Evolutionary conservation across 2,888 invertebrate species (phyloP).

Genomic region (Nomada lathburiana): DNA sequence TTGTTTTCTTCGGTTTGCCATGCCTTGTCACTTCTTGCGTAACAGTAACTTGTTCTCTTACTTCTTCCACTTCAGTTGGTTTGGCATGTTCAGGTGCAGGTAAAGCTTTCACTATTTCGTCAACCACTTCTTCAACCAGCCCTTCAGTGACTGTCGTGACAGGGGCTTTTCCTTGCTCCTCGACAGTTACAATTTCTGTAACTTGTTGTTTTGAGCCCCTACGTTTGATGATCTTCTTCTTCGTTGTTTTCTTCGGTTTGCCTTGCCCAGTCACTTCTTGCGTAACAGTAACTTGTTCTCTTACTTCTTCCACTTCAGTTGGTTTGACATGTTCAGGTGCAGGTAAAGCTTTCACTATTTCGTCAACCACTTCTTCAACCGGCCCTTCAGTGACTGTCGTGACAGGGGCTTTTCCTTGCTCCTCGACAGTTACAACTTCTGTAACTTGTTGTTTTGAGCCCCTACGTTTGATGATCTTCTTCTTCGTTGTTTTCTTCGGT

Average conservation of each 20-base stretch:
- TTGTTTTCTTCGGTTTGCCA: constrained; percentile 72
- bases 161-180: constrained; percentile 77
- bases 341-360: no score
- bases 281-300: constrained; percentile 78
- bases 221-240: constrained; percentile 81
- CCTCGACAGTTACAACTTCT: no score
- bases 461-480: no score
- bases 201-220: constrained; percentile 83
- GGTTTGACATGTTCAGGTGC: no score
- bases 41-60: constrained; percentile 64
- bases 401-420: no score
- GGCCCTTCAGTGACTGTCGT: no score
- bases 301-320: constrained; percentile 72
- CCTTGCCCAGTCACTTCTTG: constrained; percentile 77
- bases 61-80: constrained; percentile 78
- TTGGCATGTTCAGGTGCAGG: constrained; percentile 80
- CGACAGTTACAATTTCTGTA: constrained; percentile 69
- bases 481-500: no score
- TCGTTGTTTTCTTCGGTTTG: constrained; percentile 75
- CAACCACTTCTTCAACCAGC: constrained; percentile 71
- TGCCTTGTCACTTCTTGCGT: constrained; percentile 72
- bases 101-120: constrained; percentile 48
- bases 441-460: no score
- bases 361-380: no score
- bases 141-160: constrained; percentile 78